These are phyloP conservation scores for Cotesia typhae DNA, from an alignment of 1,140 invertebrate species.

Conservation along the genomic window DNA sequence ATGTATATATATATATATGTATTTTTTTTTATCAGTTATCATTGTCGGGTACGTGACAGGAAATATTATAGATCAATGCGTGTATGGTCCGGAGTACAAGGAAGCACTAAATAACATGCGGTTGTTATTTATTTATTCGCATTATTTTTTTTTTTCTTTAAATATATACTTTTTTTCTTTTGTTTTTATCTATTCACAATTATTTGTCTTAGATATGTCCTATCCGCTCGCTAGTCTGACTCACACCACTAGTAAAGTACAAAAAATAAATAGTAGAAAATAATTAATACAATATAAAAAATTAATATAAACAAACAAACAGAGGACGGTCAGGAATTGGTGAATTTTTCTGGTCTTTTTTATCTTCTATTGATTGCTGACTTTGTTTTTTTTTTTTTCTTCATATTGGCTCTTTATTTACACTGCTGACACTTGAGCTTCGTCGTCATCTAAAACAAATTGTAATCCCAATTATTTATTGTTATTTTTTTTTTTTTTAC, in stretches of 20 bases:
- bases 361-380: constrained; percentile 21
- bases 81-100: no score
- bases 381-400: neutral
- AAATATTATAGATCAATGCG: no score
- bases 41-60: no score
- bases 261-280: no score
- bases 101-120: neutral
- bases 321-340: constrained; percentile 33
- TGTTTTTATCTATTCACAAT: neutral
- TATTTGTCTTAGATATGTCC: neutral
- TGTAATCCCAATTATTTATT: constrained; percentile 14
- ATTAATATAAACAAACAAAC: constrained; percentile 12
- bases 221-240: no score
- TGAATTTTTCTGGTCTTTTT: constrained; percentile 20
- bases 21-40: no score
- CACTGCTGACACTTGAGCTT: constrained; percentile 73
- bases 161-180: neutral
- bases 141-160: constrained; percentile 19
- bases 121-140: constrained; percentile 1
- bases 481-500: neutral
- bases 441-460: constrained; percentile 70
- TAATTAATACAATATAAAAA: neutral
- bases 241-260: no score
- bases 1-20: no score
- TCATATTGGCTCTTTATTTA: constrained; percentile 40